Evolutionary conservation across 2,888 invertebrate genomes (phyloP), one percentile per base, ranked within the genome.

Genomic region (Sesamia inferens): DNA sequence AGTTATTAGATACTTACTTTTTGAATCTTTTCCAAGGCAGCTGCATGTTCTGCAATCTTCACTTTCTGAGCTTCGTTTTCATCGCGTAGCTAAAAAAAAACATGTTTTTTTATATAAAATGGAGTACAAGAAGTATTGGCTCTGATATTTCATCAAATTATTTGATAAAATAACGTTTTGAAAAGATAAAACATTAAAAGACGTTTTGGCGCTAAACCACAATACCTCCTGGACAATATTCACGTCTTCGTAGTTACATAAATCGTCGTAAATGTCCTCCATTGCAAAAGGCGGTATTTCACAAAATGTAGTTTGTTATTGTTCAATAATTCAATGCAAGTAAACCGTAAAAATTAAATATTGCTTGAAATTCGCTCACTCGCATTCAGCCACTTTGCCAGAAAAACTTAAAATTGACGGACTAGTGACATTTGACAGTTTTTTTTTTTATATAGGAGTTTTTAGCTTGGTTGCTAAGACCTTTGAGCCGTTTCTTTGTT

Each of bases 221-320:
- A 75, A 66, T 92, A 95, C 95, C 93, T 94, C 92, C 47, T 90
- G 86, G 71, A 94, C 74, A 68, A 88, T 86, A 72, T 90, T 88
- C 44, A 91, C 91, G 57, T 94, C 92, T 44, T 94, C 89, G 82
- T 94, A 96, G 82, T 96, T 95, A 47, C 94, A 93, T 75, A 96
- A 90, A 86, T 95, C 89, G 24, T 86, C 89, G 78, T 96, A 96
- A 71, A 96, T 76, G 73, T 89, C 91, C 59, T 94, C 94, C 95
- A 95, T 95, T 42, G 47, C 22, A 19, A 70, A 67, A 57, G 11
- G 0, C 11, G 5, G 2, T 59, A 14, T 48, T 47, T 51, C 24
- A 22, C 42, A 22, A n/a, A 31, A 22, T 44, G 8, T 7, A 19
- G 59, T 22, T 42, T 55, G 19, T 44, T 22, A 13, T 62, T 62